Evolutionary conservation across 2,113 vertebrate species (phyloP).

Genomic region (Mesitornis unicolor): DNA sequence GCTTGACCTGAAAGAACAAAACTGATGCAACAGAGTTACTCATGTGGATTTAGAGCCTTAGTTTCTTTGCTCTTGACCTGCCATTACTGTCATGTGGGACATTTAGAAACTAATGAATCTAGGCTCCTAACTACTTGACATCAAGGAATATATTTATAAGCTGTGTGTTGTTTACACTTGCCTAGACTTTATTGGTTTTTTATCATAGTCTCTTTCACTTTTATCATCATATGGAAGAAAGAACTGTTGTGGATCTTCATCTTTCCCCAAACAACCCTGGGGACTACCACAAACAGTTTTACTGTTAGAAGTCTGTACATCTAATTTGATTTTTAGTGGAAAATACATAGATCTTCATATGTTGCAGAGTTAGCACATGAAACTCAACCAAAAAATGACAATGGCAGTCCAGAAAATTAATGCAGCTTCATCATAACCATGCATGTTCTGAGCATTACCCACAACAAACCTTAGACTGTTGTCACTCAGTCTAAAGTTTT

Average conservation of each 20-base stretch:
- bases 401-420: neutral
- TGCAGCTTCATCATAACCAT: neutral
- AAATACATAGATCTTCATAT: neutral
- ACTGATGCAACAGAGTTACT: too few relatives aligned
- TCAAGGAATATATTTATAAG: neutral
- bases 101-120: neutral
- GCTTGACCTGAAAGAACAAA: constrained; percentile 2
- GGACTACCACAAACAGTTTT: neutral
- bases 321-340: neutral
- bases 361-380: neutral
- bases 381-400: neutral
- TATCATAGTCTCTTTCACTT: neutral
- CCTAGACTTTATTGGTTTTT: neutral
- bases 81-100: neutral
- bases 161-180: neutral
- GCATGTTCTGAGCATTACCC: neutral
- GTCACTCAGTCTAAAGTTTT: neutral
- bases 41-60: neutral
- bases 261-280: neutral
- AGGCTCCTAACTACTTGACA: neutral
- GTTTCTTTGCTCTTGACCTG: neutral
- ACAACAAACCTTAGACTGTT: neutral
- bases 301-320: neutral
- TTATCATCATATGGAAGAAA: neutral
- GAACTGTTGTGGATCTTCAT: neutral